Evolutionary conservation across 2,797 vertebrate genomes (phyloP), one percentile per base, ranked within the genome.

Genomic region (Somateria mollissima): DNA sequence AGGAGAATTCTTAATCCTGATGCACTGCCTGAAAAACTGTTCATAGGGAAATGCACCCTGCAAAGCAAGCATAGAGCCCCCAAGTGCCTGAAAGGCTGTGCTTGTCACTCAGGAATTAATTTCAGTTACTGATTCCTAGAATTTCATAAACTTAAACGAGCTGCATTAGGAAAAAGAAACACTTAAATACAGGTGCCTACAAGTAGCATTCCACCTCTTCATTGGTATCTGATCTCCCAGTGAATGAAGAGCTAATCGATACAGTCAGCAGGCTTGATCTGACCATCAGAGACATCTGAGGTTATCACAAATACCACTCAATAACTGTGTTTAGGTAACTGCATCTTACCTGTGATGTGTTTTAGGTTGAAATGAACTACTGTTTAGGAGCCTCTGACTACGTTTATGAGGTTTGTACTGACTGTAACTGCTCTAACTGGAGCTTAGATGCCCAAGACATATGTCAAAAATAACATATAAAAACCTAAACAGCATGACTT

Each of bases 391-490:
- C 27, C 19, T 57, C 54, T 41, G 24, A 28, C 13, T 32, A 1
- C 7, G 1, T 19, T 53, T 6, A 25, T 37, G 18, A 53, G 21
- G 15, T 25, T 13, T 20, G 2, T 41, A 8, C 36, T 61, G 69
- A 32, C 27, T 53, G 34, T 37, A 37, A 64, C 19, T 64, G 61
- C 49, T 37, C 18, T 30, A 21, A 53, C 34, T 13, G 11, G 15
- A 25, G 9, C 15, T 41, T 51, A n/a, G 53, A 57, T 9, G 21
- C 6, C 13, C 66, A 53, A 24, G n/a, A 18, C 0, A 0, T 7
- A 11, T 27, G 8, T 53, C 45, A 13, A 57, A 49, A 67, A n/a
- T 10, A n/a, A n/a, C 27, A n/a, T 47, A 64, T 1, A 77, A 25
- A 73, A 81, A 28, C 28, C 6, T 34, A 30, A 73, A 56, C 4